A percentile compares a stretch with the other conserved stretches of the same genome.
Conservation (phyloP, 1,140 invertebrate genomes). For the Eupeodes corollae region DNA sequence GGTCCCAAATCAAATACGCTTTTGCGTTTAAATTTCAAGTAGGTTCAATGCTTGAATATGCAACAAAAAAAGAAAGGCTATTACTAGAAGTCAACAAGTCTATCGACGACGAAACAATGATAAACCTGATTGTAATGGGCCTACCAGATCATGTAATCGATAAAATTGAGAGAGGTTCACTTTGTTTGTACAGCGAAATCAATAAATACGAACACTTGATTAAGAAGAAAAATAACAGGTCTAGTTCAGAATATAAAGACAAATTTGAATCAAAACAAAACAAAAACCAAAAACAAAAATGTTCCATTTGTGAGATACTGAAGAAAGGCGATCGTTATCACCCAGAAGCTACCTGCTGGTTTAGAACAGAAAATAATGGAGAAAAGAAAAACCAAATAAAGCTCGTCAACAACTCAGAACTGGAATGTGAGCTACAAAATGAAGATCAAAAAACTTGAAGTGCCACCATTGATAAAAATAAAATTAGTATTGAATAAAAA, state of each 20-base stretch:
- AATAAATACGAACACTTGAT: slow-evolving; percentile 18
- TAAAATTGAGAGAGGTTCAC: slow-evolving; percentile 14
- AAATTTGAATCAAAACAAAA: slow-evolving; percentile 12
- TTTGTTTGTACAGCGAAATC: too few species aligned
- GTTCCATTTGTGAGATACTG: slow-evolving; percentile 19
- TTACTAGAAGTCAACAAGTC: slow-evolving; percentile 12
- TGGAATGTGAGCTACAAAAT: slow-evolving; percentile 13
- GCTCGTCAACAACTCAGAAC: slow-evolving; percentile 18
- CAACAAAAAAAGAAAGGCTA: slow-evolving; percentile 20
- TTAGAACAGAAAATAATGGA: slow-evolving; percentile 10
- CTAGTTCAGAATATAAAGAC: slow-evolving; percentile 8
- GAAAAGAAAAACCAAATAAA: slow-evolving; percentile 10
- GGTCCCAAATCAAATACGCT: slow-evolving; percentile 23
- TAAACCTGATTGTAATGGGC: slow-evolving; percentile 12
- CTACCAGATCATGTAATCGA: slow-evolving; percentile 14
- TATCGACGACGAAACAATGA: slow-evolving; percentile 9
- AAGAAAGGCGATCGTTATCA: slow-evolving; percentile 19
- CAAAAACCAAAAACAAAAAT: slow-evolving; percentile 14
- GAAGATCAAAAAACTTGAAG: slow-evolving; percentile 24
- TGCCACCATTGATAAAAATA: slow-evolving; percentile 28
- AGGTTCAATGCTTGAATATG: slow-evolving; percentile 29
- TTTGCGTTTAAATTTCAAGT: slow-evolving; percentile 19
- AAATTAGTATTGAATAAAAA: slow-evolving; percentile 22
- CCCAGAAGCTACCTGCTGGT: slow-evolving; percentile 19
- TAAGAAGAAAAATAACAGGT: slow-evolving; percentile 8